Conservation (phyloP, 2,888 invertebrate species). For the Standfussiana lucernea region DNA sequence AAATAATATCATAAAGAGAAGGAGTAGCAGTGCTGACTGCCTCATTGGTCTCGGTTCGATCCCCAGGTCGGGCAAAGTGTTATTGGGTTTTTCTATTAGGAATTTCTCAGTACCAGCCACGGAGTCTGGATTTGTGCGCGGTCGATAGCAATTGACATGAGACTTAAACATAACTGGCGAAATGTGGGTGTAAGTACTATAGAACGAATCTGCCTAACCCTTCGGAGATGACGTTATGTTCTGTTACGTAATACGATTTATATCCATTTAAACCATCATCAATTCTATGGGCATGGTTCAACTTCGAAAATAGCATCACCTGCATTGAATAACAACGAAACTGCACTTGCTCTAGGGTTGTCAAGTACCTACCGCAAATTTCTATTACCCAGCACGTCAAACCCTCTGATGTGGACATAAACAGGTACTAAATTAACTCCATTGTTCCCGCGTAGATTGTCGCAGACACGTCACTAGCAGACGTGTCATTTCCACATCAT, state of each 20-base stretch:
- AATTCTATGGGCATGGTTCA: neutral
- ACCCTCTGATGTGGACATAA: neutral
- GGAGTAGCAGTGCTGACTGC: neutral
- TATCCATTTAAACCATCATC: too few species aligned
- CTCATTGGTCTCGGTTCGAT: neutral
- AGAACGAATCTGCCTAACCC: neutral
- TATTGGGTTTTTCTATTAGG: neutral
- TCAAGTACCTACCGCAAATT: constrained; percentile 9
- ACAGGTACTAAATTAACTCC: constrained; percentile 51
- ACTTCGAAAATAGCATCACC: neutral
- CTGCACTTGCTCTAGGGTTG: constrained; percentile 3
- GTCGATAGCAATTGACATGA: neutral
- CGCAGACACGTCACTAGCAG: constrained; percentile 32
- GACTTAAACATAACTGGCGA: neutral
- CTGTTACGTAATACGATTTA: neutral
- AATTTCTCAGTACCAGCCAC: neutral
- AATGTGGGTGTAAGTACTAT: neutral
- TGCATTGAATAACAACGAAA: neutral
- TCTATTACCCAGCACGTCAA: constrained; percentile 16
- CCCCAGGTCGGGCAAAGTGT: neutral
- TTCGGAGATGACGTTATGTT: neutral
- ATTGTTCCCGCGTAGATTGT: constrained; percentile 54
- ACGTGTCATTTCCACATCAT: constrained; percentile 67
- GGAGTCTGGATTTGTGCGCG: neutral
- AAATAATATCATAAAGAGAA: neutral